These are phyloP conservation scores for Hylaea fasciaria DNA, from an alignment of 2,888 invertebrate species.

Conservation along the genomic window DNA sequence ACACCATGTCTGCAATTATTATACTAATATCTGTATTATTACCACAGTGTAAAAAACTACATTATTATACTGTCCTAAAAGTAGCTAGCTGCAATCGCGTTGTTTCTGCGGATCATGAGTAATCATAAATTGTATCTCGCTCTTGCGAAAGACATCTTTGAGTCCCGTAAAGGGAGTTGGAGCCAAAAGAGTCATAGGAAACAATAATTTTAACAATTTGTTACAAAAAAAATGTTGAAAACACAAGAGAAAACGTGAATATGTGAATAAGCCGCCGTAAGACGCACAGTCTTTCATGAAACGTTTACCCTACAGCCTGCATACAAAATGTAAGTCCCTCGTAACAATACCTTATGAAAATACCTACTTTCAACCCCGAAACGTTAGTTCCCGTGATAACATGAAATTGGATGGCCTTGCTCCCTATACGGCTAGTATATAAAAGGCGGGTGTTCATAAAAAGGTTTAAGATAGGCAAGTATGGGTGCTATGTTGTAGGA, in stretches of 20 bases:
- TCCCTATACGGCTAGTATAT: slow-evolving; percentile 47
- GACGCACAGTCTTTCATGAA: slow-evolving; percentile 25
- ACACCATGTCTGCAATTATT: too few relatives aligned
- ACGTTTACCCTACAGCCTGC: slow-evolving; percentile 32
- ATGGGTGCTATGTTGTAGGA: slow-evolving; percentile 52
- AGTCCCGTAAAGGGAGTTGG: too few relatives aligned
- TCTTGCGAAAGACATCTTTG: too few relatives aligned
- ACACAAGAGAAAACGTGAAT: background rate
- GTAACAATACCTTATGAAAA: slow-evolving; percentile 37
- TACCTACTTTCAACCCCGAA: slow-evolving; percentile 28
- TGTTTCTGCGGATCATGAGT: too few relatives aligned
- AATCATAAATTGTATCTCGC: too few relatives aligned
- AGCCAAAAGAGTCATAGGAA: too few relatives aligned
- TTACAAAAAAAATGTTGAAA: too few relatives aligned
- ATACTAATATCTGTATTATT: too few relatives aligned
- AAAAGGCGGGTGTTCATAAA: slow-evolving; percentile 53
- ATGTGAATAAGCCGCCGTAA: background rate
- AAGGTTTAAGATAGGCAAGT: slow-evolving; percentile 48
- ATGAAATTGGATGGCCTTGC: slow-evolving; percentile 48
- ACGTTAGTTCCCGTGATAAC: slow-evolving; percentile 41
- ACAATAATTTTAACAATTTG: too few relatives aligned
- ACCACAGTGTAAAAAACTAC: too few relatives aligned
- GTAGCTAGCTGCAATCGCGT: too few relatives aligned
- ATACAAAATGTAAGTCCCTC: slow-evolving; percentile 37
- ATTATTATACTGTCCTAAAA: too few relatives aligned